Conservation (phyloP, 2,888 invertebrate genomes). For the Drosophila neutralis region DNA sequence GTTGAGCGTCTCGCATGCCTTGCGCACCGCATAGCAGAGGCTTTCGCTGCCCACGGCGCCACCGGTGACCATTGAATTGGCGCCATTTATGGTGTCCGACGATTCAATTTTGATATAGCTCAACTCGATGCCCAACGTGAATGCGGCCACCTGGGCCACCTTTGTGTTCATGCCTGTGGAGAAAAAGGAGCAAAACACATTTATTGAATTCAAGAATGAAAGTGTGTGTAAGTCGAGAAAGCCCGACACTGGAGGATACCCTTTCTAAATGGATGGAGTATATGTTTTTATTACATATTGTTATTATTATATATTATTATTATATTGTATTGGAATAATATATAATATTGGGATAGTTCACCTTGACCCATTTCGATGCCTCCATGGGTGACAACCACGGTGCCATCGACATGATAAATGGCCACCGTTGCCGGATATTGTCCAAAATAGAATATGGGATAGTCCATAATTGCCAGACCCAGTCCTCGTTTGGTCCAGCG, state of each 20-base stretch:
- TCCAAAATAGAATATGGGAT: slow-evolving; percentile 86
- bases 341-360: slow-evolving; percentile 76
- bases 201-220: background rate
- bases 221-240: background rate
- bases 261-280: background rate
- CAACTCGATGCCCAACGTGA: slow-evolving; percentile 89
- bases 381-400: slow-evolving; percentile 89
- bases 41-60: slow-evolving; percentile 90
- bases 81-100: slow-evolving; percentile 87
- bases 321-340: slow-evolving; percentile 64
- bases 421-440: slow-evolving; percentile 87
- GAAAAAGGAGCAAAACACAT: too few relatives aligned
- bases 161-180: slow-evolving; percentile 86
- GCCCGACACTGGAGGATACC: background rate
- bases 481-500: slow-evolving; percentile 93
- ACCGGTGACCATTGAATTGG: slow-evolving; percentile 89
- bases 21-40: slow-evolving; percentile 87
- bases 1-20: slow-evolving; percentile 88
- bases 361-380: slow-evolving; percentile 94
- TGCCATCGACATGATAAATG: slow-evolving; percentile 90
- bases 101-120: slow-evolving; percentile 87
- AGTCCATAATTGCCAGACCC: slow-evolving; percentile 89
- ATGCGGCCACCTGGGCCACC: slow-evolving; percentile 90
- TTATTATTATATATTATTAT: slow-evolving; percentile 66
- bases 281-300: slow-evolving; percentile 59